Conservation (phyloP, 2,888 invertebrate genomes). For the Atherix ibis region DNA sequence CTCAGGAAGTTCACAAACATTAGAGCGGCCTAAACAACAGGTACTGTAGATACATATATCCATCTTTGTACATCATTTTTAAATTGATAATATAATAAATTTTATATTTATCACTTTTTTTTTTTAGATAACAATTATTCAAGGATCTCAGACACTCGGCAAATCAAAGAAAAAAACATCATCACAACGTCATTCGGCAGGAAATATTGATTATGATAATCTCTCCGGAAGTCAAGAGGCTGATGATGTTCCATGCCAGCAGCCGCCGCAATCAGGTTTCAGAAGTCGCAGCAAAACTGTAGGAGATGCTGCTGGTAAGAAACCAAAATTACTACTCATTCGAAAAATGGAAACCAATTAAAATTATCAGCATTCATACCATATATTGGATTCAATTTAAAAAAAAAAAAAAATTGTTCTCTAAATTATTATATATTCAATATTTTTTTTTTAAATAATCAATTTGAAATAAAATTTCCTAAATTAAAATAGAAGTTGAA, state of each 20-base stretch:
- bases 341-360: no score
- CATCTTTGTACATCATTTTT: no score
- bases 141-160: conserved; percentile 66
- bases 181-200: conserved; percentile 64
- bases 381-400: no score
- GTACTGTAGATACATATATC: no score
- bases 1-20: conserved; percentile 39
- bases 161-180: conserved; percentile 64
- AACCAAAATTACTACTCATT: conserved; percentile 3
- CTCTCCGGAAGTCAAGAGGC: conserved; percentile 59
- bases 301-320: conserved; percentile 61
- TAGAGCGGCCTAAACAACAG: conserved; percentile 49
- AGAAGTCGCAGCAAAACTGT: conserved; percentile 82
- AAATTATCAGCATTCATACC: conserved; percentile 1
- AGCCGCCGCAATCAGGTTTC: conserved; percentile 38
- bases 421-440: no score
- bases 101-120: conserved; percentile 1
- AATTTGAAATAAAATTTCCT: no score
- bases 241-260: conserved; percentile 38
- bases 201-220: conserved; percentile 73
- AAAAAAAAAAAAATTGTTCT: no score
- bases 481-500: no score
- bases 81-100: no score
- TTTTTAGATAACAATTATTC: conserved; percentile 44
- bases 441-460: no score